Conservation (phyloP, 2,888 invertebrate genomes). For the Platycnemis pennipes region DNA sequence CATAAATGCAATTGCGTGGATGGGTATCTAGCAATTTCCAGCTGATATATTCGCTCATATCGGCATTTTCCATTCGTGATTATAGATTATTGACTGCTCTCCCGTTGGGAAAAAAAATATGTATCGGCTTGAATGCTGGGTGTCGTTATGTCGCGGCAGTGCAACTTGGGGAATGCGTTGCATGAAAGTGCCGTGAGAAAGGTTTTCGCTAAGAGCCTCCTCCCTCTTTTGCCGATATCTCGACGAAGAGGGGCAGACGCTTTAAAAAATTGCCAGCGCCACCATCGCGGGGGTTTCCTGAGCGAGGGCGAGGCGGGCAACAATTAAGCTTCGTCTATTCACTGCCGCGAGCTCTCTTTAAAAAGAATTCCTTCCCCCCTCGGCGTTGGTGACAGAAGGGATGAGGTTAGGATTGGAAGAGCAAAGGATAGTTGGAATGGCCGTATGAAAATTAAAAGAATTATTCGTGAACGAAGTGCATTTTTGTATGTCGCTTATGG, state of each 20-base stretch:
- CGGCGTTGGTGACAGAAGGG: neutral
- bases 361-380: neutral
- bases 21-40: neutral
- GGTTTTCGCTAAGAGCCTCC: neutral
- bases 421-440: neutral
- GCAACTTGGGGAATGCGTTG: neutral
- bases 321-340: neutral
- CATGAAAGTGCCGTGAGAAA: neutral
- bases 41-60: neutral
- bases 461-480: neutral
- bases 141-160: conserved; percentile 5
- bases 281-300: neutral
- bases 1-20: neutral
- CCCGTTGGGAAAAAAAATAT: neutral
- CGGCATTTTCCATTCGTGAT: neutral
- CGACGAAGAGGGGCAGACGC: conserved; percentile 9
- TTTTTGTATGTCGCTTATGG: too few species aligned
- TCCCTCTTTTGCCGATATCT: neutral
- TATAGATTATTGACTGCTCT: conserved; percentile 5
- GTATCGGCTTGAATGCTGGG: neutral
- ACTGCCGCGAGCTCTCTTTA: neutral
- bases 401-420: neutral
- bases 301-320: neutral
- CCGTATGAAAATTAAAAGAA: neutral
- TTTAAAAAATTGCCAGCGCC: conserved; percentile 16